Evolutionary conservation across 1,140 invertebrate species (phyloP).

Genomic region (Leptinotarsa texana): DNA sequence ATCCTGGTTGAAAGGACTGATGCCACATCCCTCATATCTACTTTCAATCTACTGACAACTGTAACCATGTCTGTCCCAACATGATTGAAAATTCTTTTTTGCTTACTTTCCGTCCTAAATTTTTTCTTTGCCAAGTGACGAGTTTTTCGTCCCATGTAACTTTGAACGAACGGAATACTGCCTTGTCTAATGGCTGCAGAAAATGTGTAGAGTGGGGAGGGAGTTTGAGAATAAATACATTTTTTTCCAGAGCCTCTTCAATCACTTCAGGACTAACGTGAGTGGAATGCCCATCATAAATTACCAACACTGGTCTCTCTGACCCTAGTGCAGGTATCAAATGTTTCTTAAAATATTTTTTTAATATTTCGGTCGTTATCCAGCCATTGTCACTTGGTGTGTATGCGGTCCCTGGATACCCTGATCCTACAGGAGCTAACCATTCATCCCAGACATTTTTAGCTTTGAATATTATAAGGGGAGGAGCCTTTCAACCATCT

Average conservation of each 20-base stretch:
- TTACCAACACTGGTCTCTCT: conserved; percentile 43
- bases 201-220: conserved; percentile 50
- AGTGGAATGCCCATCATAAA: conserved; percentile 53
- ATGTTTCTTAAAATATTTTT: conserved; percentile 48
- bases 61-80: conserved; percentile 22
- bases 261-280: conserved; percentile 47
- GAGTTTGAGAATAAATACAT: conserved; percentile 48
- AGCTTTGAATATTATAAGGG: too few relatives aligned
- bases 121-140: conserved; percentile 26
- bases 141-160: conserved; percentile 4
- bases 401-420: conserved; percentile 46
- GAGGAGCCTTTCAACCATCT: too few relatives aligned
- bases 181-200: conserved; percentile 51
- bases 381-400: conserved; percentile 49
- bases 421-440: neutral
- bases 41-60: conserved; percentile 11
- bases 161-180: conserved; percentile 28
- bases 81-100: conserved; percentile 26
- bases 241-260: conserved; percentile 43
- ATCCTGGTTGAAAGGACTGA: conserved; percentile 14
- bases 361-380: conserved; percentile 44
- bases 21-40: conserved; percentile 26
- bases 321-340: conserved; percentile 38
- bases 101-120: conserved; percentile 21
- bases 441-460: too few relatives aligned